Evolutionary conservation across 2,797 vertebrate species (phyloP).

Genomic region (Gallinago stenura): DNA sequence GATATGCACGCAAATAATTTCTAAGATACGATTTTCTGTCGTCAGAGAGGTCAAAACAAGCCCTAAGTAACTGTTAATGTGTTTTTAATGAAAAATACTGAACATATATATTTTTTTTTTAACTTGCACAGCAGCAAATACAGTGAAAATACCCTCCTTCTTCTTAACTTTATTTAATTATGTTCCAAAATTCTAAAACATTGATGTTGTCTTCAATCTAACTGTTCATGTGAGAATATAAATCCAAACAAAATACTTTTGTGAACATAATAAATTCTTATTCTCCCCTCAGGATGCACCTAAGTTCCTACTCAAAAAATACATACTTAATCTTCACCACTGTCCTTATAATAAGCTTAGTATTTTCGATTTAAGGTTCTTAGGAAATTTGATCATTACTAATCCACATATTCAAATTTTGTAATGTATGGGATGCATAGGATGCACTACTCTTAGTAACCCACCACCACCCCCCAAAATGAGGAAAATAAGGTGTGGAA

Average conservation of each 20-base stretch:
- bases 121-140: neutral
- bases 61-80: neutral
- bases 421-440: neutral
- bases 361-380: neutral
- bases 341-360: neutral
- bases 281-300: fast-evolving
- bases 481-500: neutral
- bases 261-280: neutral
- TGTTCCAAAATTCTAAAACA: neutral
- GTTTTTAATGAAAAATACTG: neutral
- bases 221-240: neutral
- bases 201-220: neutral
- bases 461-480: fast-evolving
- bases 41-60: neutral
- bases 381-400: neutral
- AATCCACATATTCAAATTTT: neutral
- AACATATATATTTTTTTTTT: neutral
- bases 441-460: neutral
- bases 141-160: neutral
- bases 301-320: neutral
- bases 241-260: neutral
- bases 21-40: neutral
- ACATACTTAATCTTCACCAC: neutral
- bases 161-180: neutral
- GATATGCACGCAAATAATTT: neutral